Percentiles rank a stretch among this genome's conserved stretches.
phyloP scores from a whole-genome alignment of 2,113 vertebrate species.

The Mesoclemmys tuberculata region DNA sequence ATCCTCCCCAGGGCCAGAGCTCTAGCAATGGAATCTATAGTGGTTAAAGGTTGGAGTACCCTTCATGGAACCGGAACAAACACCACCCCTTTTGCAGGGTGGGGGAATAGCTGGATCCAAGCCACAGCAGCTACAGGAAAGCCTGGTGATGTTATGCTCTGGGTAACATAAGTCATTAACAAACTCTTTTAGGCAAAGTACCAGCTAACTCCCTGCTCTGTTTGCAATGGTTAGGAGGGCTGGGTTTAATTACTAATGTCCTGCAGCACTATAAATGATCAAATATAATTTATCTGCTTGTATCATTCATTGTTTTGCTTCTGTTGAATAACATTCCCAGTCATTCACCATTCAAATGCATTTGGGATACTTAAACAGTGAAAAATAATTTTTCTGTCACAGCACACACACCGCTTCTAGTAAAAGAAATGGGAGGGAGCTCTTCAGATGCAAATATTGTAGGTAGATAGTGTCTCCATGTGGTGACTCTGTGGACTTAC shows the following conservation, averaged over 20 bases:
- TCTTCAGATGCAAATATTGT: not conserved
- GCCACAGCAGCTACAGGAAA: fast-evolving
- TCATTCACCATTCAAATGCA: fast-evolving
- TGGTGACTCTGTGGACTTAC: not conserved
- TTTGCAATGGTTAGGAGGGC: fast-evolving
- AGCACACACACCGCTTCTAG: not conserved
- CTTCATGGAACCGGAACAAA: not conserved
- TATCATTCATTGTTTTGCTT: not conserved
- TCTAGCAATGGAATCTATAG: fast-evolving
- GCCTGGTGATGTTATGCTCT: fast-evolving
- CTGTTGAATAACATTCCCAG: not conserved
- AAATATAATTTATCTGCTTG: fast-evolving
- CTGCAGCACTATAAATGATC: not conserved
- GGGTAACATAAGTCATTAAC: fast-evolving
- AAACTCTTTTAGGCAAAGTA: fast-evolving
- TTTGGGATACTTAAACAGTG: not conserved
- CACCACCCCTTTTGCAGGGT: fast-evolving
- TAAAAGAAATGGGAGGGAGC: not conserved
- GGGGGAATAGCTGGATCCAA: not conserved
- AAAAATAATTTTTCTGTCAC: not conserved
- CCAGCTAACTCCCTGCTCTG: fast-evolving
- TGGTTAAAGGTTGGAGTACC: not conserved
- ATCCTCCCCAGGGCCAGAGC: fast-evolving
- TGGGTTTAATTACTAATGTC: fast-evolving
- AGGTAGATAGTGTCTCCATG: conserved; percentile 31